A percentile compares a stretch with the other conserved stretches of the same genome.
Evolutionary conservation across 2,797 vertebrate species (phyloP).

Genomic region (Anguilla obscura): DNA sequence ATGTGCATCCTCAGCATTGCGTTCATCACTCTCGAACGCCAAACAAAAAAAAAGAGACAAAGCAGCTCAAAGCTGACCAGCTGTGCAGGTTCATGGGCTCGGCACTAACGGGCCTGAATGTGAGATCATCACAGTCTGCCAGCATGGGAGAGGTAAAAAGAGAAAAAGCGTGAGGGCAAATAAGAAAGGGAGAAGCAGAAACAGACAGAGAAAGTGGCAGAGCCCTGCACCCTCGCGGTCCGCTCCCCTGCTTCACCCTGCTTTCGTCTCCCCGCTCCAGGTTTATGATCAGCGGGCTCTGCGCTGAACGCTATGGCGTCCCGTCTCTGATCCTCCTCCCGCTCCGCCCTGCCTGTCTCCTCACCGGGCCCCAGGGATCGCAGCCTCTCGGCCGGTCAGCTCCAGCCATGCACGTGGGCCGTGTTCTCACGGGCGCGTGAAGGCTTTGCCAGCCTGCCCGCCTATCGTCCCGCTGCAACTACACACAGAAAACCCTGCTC

Average conservation of each 20-base stretch:
- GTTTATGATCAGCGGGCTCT: neutral
- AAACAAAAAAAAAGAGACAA: slow-evolving; percentile 46
- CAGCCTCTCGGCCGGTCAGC: slow-evolving; percentile 61
- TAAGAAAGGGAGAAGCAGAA: neutral
- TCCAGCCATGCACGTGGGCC: slow-evolving; percentile 78
- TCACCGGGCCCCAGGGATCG: slow-evolving; percentile 60
- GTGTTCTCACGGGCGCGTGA: slow-evolving; percentile 78
- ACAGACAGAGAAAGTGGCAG: neutral
- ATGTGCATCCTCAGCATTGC: slow-evolving; percentile 58
- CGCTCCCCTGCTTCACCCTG: neutral
- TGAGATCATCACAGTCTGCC: neutral
- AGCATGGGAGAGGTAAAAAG: slow-evolving; percentile 44
- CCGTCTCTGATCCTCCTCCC: slow-evolving; percentile 2
- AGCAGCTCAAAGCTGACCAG: neutral
- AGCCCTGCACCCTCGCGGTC: neutral
- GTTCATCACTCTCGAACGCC: slow-evolving; percentile 66
- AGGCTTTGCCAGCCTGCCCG: slow-evolving; percentile 85
- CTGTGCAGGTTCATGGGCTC: slow-evolving; percentile 2
- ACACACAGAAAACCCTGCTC: too few relatives aligned
- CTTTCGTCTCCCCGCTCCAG: neutral
- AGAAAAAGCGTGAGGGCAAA: neutral
- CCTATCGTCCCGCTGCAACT: too few relatives aligned
- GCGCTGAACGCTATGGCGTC: neutral
- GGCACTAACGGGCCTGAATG: neutral
- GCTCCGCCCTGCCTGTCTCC: slow-evolving; percentile 78